These are phyloP conservation scores for Drosophila albomicans DNA, from an alignment of 1,140 invertebrate genomes.

Conservation along the genomic window DNA sequence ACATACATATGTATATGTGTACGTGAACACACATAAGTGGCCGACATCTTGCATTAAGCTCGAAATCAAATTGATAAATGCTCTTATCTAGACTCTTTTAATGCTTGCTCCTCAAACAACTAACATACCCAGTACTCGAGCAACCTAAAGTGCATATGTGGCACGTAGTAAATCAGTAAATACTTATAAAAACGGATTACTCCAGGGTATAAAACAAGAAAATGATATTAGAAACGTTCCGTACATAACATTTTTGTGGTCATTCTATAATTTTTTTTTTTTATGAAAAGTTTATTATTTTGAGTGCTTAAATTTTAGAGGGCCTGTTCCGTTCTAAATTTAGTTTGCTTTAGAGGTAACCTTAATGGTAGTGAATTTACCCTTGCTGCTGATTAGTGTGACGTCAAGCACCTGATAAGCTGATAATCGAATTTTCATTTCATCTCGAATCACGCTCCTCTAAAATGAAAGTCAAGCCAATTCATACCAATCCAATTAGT, in stretches of 20 bases:
- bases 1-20: background rate
- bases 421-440: constrained; percentile 11
- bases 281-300: background rate
- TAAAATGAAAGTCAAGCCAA: constrained; percentile 33
- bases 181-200: background rate
- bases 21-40: background rate
- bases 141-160: background rate
- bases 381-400: constrained; percentile 40
- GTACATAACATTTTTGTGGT: background rate
- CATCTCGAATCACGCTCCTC: constrained; percentile 23
- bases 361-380: background rate
- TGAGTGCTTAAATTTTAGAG: background rate
- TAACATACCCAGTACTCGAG: background rate
- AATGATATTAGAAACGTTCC: background rate
- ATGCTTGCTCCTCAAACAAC: background rate
- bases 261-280: background rate
- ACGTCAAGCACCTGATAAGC: constrained; percentile 35
- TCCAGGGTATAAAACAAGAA: too few species aligned
- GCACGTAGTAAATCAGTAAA: background rate
- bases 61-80: constrained; percentile 28
- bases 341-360: background rate
- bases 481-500: constrained; percentile 1
- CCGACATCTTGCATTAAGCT: background rate
- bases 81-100: constrained; percentile 31
- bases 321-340: background rate